Percentiles rank a stretch among this genome's conserved stretches.
These are phyloP conservation scores for Cistogaster globosa DNA, from an alignment of 2,888 invertebrate species.

Conservation along the genomic window DNA sequence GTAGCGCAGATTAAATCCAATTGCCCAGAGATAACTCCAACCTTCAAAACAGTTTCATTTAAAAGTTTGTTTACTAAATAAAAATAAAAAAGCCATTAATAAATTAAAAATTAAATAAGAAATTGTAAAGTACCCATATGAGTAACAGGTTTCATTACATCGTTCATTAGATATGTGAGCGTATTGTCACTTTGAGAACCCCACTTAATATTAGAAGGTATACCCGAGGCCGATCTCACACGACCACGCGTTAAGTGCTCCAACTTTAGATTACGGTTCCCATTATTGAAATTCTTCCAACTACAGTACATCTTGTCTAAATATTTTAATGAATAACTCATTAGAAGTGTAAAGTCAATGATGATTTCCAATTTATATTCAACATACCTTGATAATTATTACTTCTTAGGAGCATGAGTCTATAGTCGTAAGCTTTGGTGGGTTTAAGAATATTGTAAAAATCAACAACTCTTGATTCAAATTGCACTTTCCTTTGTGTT, in stretches of 20 bases:
- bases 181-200: slow-evolving; percentile 86
- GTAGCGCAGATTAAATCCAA: slow-evolving; percentile 93
- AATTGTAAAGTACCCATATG: slow-evolving; percentile 84
- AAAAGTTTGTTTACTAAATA: slow-evolving; percentile 88
- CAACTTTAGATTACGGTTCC: slow-evolving; percentile 79
- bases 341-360: too few species aligned
- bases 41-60: slow-evolving; percentile 87
- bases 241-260: slow-evolving; percentile 88
- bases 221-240: slow-evolving; percentile 87
- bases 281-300: slow-evolving; percentile 66
- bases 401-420: background rate
- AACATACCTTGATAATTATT: background rate
- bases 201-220: slow-evolving; percentile 87
- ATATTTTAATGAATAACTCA: too few species aligned
- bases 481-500: background rate
- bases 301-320: background rate
- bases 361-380: too few species aligned
- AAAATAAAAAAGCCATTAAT: background rate
- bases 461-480: background rate
- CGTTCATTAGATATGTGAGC: slow-evolving; percentile 85
- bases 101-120: slow-evolving; percentile 71
- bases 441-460: background rate
- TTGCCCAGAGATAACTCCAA: slow-evolving; percentile 90
- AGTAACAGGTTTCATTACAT: slow-evolving; percentile 93
- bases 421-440: background rate